These are phyloP conservation scores for Mallotus villosus DNA, from an alignment of 2,797 vertebrate species.

Conservation along the genomic window DNA sequence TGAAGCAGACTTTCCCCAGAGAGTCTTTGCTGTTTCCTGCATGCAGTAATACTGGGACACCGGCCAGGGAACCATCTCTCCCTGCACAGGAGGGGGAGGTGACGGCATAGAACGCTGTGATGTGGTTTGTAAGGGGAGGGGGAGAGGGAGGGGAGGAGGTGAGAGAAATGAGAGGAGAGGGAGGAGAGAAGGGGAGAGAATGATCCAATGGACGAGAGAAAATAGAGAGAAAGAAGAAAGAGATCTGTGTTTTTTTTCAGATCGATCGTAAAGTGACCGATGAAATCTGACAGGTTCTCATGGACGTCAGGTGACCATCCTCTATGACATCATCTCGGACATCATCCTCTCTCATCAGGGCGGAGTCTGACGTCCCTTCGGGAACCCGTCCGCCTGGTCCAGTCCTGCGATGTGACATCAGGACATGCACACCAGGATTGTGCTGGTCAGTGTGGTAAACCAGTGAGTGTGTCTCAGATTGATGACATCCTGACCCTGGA, in stretches of 20 bases:
- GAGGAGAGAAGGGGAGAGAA: background rate
- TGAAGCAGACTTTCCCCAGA: no score
- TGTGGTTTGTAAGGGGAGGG: background rate
- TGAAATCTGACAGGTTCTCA: slow-evolving; percentile 27
- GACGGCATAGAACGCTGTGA: no score
- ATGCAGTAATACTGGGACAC: no score
- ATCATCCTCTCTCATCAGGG: slow-evolving; percentile 27
- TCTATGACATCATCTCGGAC: slow-evolving; percentile 20
- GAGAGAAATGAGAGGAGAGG: no score
- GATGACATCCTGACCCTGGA: background rate
- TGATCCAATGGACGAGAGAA: background rate
- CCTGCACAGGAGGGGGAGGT: no score
- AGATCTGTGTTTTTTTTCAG: slow-evolving; percentile 14
- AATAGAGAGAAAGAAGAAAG: slow-evolving; percentile 3
- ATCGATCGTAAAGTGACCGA: slow-evolving; percentile 29
- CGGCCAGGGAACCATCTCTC: no score
- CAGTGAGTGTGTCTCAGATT: background rate
- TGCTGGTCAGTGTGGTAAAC: background rate
- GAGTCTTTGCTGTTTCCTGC: no score
- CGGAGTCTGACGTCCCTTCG: slow-evolving; percentile 19
- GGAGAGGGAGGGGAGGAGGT: no score
- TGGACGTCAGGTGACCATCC: slow-evolving; percentile 39
- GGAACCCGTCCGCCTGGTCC: slow-evolving; percentile 1
- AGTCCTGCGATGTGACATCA: no score
- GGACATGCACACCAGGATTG: background rate